These are phyloP conservation scores for Lepidocyrtinus sp. DNA, from an alignment of 2,888 invertebrate genomes.

Conservation along the genomic window DNA sequence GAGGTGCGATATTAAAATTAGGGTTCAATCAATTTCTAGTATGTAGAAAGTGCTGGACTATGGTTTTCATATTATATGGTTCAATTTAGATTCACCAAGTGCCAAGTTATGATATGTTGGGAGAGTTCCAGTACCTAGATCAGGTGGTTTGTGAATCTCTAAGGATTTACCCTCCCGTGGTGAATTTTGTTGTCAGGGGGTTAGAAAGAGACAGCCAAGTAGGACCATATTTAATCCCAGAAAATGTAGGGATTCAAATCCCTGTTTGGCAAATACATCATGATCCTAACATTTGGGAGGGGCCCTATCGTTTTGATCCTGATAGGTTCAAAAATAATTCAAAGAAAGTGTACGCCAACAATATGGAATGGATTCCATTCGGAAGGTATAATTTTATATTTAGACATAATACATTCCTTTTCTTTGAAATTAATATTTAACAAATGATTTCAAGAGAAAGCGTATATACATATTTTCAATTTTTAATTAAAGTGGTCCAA, in stretches of 20 bases:
- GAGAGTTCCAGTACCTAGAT: constrained; percentile 72
- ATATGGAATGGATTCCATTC: constrained; percentile 70
- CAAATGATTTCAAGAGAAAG: too few relatives aligned
- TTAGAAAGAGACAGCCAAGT: constrained; percentile 56
- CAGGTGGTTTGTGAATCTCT: constrained; percentile 73
- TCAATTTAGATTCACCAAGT: constrained; percentile 59
- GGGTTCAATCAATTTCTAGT: background rate
- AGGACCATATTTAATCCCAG: constrained; percentile 63
- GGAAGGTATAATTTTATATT: constrained; percentile 4
- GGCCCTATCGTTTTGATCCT: constrained; percentile 67
- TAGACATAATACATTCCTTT: too few relatives aligned
- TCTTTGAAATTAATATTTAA: too few relatives aligned
- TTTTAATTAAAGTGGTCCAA: constrained; percentile 34
- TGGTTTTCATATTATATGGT: background rate
- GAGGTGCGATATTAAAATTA: constrained; percentile 41
- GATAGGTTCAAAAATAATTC: constrained; percentile 67
- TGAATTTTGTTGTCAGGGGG: constrained; percentile 68
- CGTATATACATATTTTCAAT: too few relatives aligned
- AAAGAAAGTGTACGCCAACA: constrained; percentile 64
- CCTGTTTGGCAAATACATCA: constrained; percentile 70
- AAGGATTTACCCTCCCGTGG: constrained; percentile 72
- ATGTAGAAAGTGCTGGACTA: background rate
- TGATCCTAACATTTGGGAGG: constrained; percentile 67
- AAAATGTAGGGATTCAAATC: constrained; percentile 60
- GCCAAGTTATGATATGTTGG: constrained; percentile 71